These are phyloP conservation scores for Whitmania pigra DNA, from an alignment of 1,140 invertebrate species.

Conservation along the genomic window DNA sequence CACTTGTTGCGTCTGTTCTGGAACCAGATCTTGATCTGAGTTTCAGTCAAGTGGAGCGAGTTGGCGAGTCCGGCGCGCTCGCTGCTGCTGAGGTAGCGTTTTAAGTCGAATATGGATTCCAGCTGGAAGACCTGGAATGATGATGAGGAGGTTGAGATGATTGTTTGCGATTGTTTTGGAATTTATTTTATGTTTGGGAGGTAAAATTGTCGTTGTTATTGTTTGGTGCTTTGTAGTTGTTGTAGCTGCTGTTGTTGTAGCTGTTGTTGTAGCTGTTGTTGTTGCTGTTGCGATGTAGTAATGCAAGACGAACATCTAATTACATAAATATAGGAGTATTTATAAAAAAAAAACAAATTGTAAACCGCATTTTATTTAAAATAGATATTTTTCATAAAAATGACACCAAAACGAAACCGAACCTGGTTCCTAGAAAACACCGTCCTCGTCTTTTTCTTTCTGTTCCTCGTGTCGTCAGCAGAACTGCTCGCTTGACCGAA, in stretches of 20 bases:
- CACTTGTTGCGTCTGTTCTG: conserved; percentile 87
- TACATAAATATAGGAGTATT: too few species aligned
- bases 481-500: neutral
- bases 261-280: neutral
- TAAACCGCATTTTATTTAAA: too few species aligned
- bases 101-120: conserved; percentile 94
- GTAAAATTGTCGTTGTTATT: conserved; percentile 4
- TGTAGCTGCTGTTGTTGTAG: neutral
- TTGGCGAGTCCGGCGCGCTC: conserved; percentile 84
- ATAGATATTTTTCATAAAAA: too few species aligned
- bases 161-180: too few species aligned
- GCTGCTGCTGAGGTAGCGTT: conserved; percentile 86
- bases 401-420: neutral
- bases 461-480: conserved; percentile 26
- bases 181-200: too few species aligned
- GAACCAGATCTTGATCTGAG: conserved; percentile 72
- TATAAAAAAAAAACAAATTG: too few species aligned
- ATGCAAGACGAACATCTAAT: too few species aligned
- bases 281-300: neutral
- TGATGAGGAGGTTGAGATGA: neutral
- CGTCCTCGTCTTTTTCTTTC: conserved; percentile 95
- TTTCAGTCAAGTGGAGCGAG: conserved; percentile 84
- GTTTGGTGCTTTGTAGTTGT: neutral
- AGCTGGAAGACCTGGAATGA: conserved; percentile 58
- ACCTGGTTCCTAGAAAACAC: conserved; percentile 83